phyloP scores from a whole-genome alignment of 2,888 invertebrate species.

The Furcula furcula region DNA sequence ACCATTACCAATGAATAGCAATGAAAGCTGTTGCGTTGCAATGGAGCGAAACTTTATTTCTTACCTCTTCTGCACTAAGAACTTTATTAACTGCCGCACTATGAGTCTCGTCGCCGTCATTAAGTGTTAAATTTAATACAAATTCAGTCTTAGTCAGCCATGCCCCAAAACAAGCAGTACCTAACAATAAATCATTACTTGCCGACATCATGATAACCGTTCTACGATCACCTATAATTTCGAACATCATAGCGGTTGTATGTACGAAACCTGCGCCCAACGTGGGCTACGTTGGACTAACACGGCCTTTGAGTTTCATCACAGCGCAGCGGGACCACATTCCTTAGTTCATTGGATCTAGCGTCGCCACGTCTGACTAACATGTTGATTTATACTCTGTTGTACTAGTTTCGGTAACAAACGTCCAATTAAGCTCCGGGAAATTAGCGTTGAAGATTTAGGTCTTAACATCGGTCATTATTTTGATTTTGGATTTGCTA shows the following conservation, averaged over 20 bases:
- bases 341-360: slow-evolving; percentile 27
- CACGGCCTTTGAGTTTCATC: slow-evolving; percentile 52
- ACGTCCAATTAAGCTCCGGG: slow-evolving; percentile 34
- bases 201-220: too few relatives aligned
- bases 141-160: too few relatives aligned
- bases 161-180: too few relatives aligned
- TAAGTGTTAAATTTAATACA: too few relatives aligned
- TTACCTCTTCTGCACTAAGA: too few relatives aligned
- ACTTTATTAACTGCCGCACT: too few relatives aligned
- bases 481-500: not conserved
- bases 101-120: too few relatives aligned
- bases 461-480: slow-evolving; percentile 3
- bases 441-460: slow-evolving; percentile 29
- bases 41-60: too few relatives aligned
- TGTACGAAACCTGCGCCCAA: slow-evolving; percentile 12
- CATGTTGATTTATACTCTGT: slow-evolving; percentile 41
- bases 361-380: slow-evolving; percentile 43
- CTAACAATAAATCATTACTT: too few relatives aligned
- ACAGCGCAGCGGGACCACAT: slow-evolving; percentile 44
- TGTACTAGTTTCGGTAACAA: slow-evolving; percentile 31
- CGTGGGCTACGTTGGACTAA: too few relatives aligned
- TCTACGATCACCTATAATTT: slow-evolving; percentile 26
- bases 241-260: slow-evolving; percentile 24
- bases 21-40: too few relatives aligned
- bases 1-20: too few relatives aligned